Base-by-base conservation (phyloP, 2,113 vertebrate genomes). In the Spea bombifrons region DNA sequence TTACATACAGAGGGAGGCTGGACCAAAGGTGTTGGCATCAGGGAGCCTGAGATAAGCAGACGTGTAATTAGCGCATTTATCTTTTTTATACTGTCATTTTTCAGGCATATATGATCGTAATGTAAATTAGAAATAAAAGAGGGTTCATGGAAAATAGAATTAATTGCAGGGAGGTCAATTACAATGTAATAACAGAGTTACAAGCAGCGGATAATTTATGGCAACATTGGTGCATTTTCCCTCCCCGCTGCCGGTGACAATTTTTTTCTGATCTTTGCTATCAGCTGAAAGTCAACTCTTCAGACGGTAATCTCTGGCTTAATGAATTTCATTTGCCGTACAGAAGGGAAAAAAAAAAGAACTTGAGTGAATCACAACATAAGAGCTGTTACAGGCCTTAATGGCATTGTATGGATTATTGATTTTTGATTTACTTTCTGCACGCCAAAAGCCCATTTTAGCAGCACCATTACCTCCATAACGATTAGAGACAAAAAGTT, bases 401-500 rank as follows among this genome's bases (percentile, higher is more conserved):
- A 97, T 96, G 93, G 94, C 94, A 95, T 96, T 96, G 94, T 97
- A 98, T 98, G 96, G 96, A 97, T 98, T 98, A 98, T 98, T 99
- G 96, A 98, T 98, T 98, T 98, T 98, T 98, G 95, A 97, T 99
- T 99, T 97, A 95, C 94, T 95, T 97, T 94, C 93, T 94, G 94
- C 94, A 94, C 91, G 90, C 93, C 94, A 95, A 94, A 94, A 96
- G 95, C 94, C 94, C 92, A 96, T 98, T 98, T 97, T 93, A 95
- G 93, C 93, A 87, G 96, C 95, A 94, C 96, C 96, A 99, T 98
- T 99, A 99, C 96, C 96, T 98, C 95, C 93, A 91, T 99, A 98
- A 99, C 94, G 96, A 98, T 99, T 99, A 98, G 96, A 99, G 97
- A 98, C 96, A 98, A 97, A 99, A 99, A 99, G 95, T 98, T 99